Evolutionary conservation across 35 echinoderm and acorn worm species (phyloP).

Genomic region (Lytechinus pictus): DNA sequence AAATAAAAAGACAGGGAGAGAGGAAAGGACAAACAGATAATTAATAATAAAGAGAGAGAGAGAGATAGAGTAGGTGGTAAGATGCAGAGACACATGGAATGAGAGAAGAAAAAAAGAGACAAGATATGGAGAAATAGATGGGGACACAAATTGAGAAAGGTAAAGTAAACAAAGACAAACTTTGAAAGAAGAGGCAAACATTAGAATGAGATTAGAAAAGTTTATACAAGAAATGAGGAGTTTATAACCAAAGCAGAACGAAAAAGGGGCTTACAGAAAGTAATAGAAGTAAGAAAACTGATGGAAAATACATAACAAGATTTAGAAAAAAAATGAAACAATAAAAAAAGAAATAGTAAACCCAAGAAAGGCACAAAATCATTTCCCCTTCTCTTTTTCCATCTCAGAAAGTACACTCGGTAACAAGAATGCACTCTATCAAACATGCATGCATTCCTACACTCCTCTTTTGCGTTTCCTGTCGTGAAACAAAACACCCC

Average conservation of each 20-base stretch:
- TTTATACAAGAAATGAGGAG: not conserved
- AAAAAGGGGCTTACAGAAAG: too few relatives aligned
- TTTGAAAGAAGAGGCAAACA: not conserved
- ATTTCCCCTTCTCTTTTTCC: not conserved
- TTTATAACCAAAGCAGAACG: too few relatives aligned
- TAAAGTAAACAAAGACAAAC: not conserved
- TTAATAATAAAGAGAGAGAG: too few relatives aligned
- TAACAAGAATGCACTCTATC: not conserved
- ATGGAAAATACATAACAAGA: too few relatives aligned
- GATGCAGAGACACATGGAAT: not conserved
- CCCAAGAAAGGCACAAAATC: not conserved
- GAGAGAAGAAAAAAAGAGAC: not conserved
- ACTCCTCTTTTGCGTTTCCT: slow-evolving; percentile 12
- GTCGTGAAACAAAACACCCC: slow-evolving; percentile 33
- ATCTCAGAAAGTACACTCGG: not conserved
- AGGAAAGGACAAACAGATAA: too few relatives aligned
- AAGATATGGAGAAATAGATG: not conserved
- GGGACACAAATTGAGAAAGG: not conserved
- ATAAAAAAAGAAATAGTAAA: not conserved
- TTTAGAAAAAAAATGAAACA: too few relatives aligned
- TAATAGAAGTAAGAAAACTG: too few relatives aligned
- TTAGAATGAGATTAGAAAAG: not conserved
- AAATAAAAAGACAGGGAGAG: not conserved
- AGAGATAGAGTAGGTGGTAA: too few relatives aligned
- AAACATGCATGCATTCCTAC: slow-evolving; percentile 22